phyloP scores from a whole-genome alignment of 2,888 invertebrate species.

The Nemotelus pantherinus region DNA sequence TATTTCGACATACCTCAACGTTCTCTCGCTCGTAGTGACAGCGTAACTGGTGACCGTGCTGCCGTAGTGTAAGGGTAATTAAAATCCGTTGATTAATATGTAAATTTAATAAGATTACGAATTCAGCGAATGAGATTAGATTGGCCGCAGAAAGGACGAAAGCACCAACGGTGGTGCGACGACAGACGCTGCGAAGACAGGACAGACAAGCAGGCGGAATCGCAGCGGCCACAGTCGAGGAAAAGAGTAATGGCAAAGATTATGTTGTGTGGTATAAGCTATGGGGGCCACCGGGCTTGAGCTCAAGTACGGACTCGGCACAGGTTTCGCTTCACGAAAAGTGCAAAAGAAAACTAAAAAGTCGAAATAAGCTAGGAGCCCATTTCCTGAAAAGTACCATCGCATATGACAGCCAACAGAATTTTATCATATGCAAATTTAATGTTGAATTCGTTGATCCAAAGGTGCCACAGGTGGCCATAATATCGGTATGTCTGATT shows the following conservation, averaged over 20 bases:
- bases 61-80: conserved; percentile 79
- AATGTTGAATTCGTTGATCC: background rate
- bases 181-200: conserved; percentile 22
- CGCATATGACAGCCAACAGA: background rate
- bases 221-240: background rate
- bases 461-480: too few relatives aligned
- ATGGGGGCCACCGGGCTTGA: conserved; percentile 35
- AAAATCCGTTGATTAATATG: conserved; percentile 98
- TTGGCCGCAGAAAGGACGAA: conserved; percentile 65
- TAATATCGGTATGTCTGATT: too few relatives aligned
- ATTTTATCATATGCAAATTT: background rate
- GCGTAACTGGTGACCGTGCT: conserved; percentile 58
- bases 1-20: conserved; percentile 35
- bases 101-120: conserved; percentile 98
- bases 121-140: conserved; percentile 83
- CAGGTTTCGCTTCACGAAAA: conserved; percentile 4
- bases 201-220: background rate
- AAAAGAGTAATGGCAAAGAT: conserved; percentile 16
- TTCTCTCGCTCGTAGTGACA: conserved; percentile 3
- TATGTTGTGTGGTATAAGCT: conserved; percentile 32
- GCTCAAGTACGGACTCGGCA: background rate
- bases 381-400: background rate
- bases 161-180: conserved; percentile 9
- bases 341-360: conserved; percentile 19
- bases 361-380: conserved; percentile 3